Conservation (phyloP, 2,113 vertebrate genomes). For the Platichthys flesus region DNA sequence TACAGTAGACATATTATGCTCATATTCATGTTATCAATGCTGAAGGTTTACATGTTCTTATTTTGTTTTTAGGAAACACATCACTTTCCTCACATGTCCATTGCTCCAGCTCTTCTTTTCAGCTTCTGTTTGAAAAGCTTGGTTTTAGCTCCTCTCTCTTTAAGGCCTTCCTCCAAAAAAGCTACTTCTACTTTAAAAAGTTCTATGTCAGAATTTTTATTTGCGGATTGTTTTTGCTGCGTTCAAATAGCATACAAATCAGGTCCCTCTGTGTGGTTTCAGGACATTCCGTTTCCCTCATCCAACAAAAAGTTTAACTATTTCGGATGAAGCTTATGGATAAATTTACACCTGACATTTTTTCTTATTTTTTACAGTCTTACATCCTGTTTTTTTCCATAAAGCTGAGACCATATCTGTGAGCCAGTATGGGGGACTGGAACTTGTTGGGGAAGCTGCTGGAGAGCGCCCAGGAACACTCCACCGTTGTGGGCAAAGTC, state of each 20-base stretch:
- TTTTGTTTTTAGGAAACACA: no score
- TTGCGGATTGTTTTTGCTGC: neutral
- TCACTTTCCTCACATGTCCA: no score
- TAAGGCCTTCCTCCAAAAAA: no score
- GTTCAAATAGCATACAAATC: neutral
- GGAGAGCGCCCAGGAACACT: slow-evolving; percentile 90
- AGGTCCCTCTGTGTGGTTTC: neutral
- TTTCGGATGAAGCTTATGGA: neutral
- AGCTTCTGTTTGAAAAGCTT: no score
- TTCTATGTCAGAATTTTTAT: neutral
- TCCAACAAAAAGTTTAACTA: neutral
- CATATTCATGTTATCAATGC: no score
- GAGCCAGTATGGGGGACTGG: slow-evolving; percentile 87
- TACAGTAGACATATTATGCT: no score
- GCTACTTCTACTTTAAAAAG: no score
- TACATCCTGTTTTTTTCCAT: slow-evolving; percentile 42
- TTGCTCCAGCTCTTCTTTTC: no score
- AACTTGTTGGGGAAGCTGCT: slow-evolving; percentile 88
- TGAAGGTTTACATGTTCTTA: no score
- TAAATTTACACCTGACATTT: neutral
- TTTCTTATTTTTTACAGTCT: slow-evolving; percentile 39
- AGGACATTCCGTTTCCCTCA: neutral
- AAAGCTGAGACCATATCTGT: slow-evolving; percentile 36
- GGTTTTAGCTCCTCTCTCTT: no score
- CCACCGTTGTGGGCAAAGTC: slow-evolving; percentile 89